These are phyloP conservation scores for Poecilia velifera DNA, from an alignment of 2,797 vertebrate species.

Conservation along the genomic window DNA sequence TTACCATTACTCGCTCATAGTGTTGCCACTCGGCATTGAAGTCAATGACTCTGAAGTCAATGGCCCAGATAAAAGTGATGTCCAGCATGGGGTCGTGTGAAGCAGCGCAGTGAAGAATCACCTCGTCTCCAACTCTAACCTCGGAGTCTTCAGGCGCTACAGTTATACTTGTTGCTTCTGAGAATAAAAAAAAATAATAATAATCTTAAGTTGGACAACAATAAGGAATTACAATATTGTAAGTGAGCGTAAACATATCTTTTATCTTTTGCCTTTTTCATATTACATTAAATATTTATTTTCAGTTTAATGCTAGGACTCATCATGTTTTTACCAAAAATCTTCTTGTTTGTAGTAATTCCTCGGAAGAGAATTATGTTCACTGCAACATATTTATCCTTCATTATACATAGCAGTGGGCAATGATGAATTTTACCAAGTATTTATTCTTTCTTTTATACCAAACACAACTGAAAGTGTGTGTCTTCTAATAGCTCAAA, in stretches of 20 bases:
- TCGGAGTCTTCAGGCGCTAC: conserved; percentile 88
- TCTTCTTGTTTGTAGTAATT: background rate
- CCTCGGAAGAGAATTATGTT: background rate
- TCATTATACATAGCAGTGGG: background rate
- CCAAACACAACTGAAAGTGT: background rate
- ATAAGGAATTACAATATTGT: background rate
- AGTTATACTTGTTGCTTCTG: conserved; percentile 91
- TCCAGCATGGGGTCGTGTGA: conserved; percentile 91
- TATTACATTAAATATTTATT: background rate
- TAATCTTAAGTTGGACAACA: background rate
- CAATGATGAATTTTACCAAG: background rate
- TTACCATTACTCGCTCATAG: conserved; percentile 91
- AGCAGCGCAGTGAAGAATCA: conserved; percentile 89
- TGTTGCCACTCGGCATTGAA: conserved; percentile 88
- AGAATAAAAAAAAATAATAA: background rate
- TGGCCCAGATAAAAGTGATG: conserved; percentile 93
- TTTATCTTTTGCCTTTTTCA: background rate
- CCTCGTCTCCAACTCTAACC: conserved; percentile 88
- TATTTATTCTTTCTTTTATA: background rate
- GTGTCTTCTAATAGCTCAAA: background rate
- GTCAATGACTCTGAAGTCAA: conserved; percentile 92
- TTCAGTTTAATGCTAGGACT: background rate
- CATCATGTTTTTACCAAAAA: background rate
- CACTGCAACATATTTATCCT: background rate
- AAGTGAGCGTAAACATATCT: background rate